Percentiles rank a stretch among this genome's conserved stretches.
Conservation (phyloP, 2,888 invertebrate genomes). For the Drosophila prolongata region DNA sequence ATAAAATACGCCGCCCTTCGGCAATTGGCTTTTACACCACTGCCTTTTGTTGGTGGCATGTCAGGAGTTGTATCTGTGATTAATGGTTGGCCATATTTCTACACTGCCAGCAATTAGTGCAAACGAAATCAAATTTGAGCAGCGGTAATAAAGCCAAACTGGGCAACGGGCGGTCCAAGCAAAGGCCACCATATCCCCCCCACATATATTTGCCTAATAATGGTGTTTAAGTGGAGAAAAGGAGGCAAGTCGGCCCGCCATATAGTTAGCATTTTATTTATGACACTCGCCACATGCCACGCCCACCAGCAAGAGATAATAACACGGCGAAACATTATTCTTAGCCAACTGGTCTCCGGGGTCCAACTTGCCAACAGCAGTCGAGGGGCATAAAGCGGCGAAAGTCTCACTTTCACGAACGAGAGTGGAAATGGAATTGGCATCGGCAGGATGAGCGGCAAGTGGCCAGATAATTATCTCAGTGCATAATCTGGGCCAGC, state of each 20-base stretch:
- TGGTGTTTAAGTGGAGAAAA: slow-evolving; percentile 59
- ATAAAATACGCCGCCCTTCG: slow-evolving; percentile 39
- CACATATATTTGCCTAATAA: slow-evolving; percentile 64
- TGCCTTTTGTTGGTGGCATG: slow-evolving; percentile 11
- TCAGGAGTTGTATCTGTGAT: slow-evolving; percentile 55
- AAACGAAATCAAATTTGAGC: slow-evolving; percentile 74
- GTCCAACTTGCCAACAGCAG: slow-evolving; percentile 74
- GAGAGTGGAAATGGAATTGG: slow-evolving; percentile 53
- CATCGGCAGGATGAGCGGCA: slow-evolving; percentile 34
- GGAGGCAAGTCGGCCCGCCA: slow-evolving; percentile 29
- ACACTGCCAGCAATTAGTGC: slow-evolving; percentile 69
- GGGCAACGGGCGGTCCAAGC: slow-evolving; percentile 7
- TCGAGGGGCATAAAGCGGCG: slow-evolving; percentile 71
- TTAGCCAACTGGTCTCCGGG: slow-evolving; percentile 73
- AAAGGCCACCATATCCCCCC: slow-evolving; percentile 1
- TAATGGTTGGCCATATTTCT: slow-evolving; percentile 67
- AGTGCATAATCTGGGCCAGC: slow-evolving; percentile 66
- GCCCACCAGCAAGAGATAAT: slow-evolving; percentile 73
- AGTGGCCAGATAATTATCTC: slow-evolving; percentile 73
- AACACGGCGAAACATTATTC: slow-evolving; percentile 64
- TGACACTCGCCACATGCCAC: slow-evolving; percentile 72
- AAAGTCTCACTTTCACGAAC: slow-evolving; percentile 27
- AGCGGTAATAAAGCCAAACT: slow-evolving; percentile 40
- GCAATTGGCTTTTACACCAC: slow-evolving; percentile 14
- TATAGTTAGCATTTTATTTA: slow-evolving; percentile 75